phyloP scores from a whole-genome alignment of 2,888 invertebrate species.

The Stenchaetothrips biformis region DNA sequence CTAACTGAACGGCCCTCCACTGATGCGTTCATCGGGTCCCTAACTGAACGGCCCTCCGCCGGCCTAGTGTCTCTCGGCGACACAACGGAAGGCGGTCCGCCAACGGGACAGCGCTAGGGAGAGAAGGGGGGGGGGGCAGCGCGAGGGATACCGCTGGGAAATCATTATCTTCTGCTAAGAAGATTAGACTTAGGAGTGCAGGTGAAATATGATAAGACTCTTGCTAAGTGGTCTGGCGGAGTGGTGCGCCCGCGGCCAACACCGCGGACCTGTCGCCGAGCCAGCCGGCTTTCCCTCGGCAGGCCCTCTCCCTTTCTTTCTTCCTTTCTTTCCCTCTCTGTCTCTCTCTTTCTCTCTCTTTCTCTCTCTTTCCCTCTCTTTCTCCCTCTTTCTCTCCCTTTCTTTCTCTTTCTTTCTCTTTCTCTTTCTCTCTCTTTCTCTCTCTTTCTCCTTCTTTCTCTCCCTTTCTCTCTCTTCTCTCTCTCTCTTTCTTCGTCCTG shows the following conservation, averaged over 20 bases:
- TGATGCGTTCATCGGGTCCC: too few relatives aligned
- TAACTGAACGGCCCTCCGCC: too few relatives aligned
- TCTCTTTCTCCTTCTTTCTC: not conserved
- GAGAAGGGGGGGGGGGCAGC: not conserved
- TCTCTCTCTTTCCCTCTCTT: not conserved
- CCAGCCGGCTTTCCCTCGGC: not conserved
- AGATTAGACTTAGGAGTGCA: constrained; percentile 24
- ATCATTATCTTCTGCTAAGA: constrained; percentile 16
- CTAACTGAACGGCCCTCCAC: too few relatives aligned
- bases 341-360: not conserved
- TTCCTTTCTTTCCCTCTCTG: too few relatives aligned
- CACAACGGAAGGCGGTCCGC: too few relatives aligned
- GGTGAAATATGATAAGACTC: constrained; percentile 23
- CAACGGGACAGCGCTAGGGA: not conserved
- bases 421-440: not conserved
- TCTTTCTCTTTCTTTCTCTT: not conserved
- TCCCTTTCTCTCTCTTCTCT: too few relatives aligned
- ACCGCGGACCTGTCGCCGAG: not conserved
- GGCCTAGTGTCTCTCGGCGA: too few relatives aligned
- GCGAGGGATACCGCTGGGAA: constrained; percentile 5
- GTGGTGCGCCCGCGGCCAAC: not conserved
- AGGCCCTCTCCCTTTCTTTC: not conserved
- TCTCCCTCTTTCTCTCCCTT: not conserved
- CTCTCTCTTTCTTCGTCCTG: not conserved
- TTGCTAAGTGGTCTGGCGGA: constrained; percentile 2